Evolutionary conservation across 2,113 vertebrate genomes (phyloP), one percentile per base, ranked within the genome.

Genomic region (Vidua chalybeata): DNA sequence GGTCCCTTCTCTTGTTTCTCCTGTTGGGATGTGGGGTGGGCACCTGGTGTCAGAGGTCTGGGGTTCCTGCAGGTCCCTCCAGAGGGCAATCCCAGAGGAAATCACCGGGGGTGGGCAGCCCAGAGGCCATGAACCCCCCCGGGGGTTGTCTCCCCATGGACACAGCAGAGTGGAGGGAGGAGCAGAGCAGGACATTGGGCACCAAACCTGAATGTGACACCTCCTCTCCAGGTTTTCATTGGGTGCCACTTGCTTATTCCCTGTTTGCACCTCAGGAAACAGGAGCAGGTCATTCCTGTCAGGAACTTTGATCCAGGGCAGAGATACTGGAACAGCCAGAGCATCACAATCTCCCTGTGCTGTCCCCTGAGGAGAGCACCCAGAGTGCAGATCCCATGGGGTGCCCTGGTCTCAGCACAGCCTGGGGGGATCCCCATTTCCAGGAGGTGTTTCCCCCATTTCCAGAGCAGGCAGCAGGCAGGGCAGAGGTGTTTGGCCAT

Each of bases 11-110:
- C 28, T 81, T 31, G 0, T 58, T 58, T 66, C 39, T 59, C 13
- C 13, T 41, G 6, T 1, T 18, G 33, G 62, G 55, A 54, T 0
- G 1, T 6, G 55, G 26, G 16, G 5, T 27, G 54, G 27, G 45
- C 69, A 58, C 6, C 1, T 3, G 24, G 31, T 31, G 52, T 46
- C 64, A 62, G 55, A 28, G 41, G 8, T 63, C 30, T 55, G 51
- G 11, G 12, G 39, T 7, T 63, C 45, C 68, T 59, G 43, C 7
- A 9, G n/a, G 7, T 74, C 15, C n/a, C 13, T 35, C 55, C 64
- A 30, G 30, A 59, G 54, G 33, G 27, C 15, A 83, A 72, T n/a
- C 15, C 68, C 27, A 0, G 26, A 17, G 0, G 5, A 13, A 31
- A 37, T 7, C 30, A 24, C 2, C 6, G 15, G 49, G 35, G 30